A percentile compares a stretch with the other conserved stretches of the same genome.
These are phyloP conservation scores for Anastrepha ludens DNA, from an alignment of 1,140 invertebrate genomes.

Conservation along the genomic window DNA sequence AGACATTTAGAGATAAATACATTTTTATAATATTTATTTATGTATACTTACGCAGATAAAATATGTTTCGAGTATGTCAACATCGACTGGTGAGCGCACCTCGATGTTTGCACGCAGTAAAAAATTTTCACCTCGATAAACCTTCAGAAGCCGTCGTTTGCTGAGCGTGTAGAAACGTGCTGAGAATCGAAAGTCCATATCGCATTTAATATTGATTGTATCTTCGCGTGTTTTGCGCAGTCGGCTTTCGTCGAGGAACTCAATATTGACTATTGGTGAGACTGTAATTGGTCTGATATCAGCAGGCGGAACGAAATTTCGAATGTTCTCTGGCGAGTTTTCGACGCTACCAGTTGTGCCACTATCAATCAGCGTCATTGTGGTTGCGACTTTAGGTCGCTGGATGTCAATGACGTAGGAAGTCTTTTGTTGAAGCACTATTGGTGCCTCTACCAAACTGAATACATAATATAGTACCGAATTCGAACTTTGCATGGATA, in stretches of 20 bases:
- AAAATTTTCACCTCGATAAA: conserved; percentile 72
- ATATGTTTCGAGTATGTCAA: conserved; percentile 73
- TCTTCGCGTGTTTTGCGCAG: conserved; percentile 70
- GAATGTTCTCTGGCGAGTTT: conserved; percentile 66
- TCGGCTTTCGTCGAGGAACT: conserved; percentile 70
- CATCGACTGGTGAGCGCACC: conserved; percentile 64
- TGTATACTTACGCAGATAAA: conserved; percentile 72
- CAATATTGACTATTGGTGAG: conserved; percentile 66
- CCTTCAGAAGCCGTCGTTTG: conserved; percentile 64
- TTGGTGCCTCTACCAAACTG: conserved; percentile 67
- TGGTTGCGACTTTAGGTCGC: conserved; percentile 55
- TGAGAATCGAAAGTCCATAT: conserved; percentile 67
- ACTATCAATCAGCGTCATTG: conserved; percentile 55
- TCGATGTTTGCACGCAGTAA: conserved; percentile 69
- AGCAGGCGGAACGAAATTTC: conserved; percentile 27
- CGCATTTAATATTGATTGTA: conserved; percentile 64
- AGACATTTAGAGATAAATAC: background rate
- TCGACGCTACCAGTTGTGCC: conserved; percentile 65
- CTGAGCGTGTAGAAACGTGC: conserved; percentile 71
- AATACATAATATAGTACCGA: conserved; percentile 70
- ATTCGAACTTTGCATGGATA: conserved; percentile 66
- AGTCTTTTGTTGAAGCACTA: conserved; percentile 68
- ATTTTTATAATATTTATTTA: background rate
- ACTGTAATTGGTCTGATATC: conserved; percentile 44
- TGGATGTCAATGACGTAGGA: conserved; percentile 69